phyloP scores from a whole-genome alignment of 2,113 vertebrate genomes.

The human region GRCh38 chr4:40937001-40937500 shows the following conservation, averaged over 20 bases:
- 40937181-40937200: not conserved
- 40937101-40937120: too few relatives aligned
- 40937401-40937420: not conserved
- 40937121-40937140: not conserved
- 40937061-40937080: not conserved
- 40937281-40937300: not conserved
- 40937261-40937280: not conserved
- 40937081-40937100: not conserved
- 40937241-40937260: not conserved
- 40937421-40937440: not conserved
- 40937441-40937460: not conserved
- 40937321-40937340: conserved; percentile 24
- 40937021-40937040: not conserved
- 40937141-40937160: not conserved
- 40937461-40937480: not conserved
- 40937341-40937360: not conserved
- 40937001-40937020: not conserved
- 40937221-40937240: not conserved
- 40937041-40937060: not conserved
- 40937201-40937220: not conserved
- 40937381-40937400: not conserved
- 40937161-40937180: not conserved
- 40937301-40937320: not conserved
- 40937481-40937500: not conserved
- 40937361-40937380: not conserved